Base-by-base conservation (phyloP, 2,113 vertebrate species). In the Benitochromis conjunctus region DNA sequence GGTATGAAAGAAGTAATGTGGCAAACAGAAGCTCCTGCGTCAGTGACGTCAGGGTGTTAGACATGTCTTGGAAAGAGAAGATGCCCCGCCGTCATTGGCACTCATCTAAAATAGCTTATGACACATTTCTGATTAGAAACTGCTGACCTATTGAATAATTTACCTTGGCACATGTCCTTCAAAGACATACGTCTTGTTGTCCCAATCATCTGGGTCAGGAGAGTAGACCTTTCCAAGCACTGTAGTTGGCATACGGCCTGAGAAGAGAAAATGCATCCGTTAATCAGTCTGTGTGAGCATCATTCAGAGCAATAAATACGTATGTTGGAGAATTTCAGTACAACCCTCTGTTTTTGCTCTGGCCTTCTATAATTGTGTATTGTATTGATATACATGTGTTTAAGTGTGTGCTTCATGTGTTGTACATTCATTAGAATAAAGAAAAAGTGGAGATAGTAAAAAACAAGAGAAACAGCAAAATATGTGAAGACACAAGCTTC, bases 191-290 rank as follows among this genome's bases (percentile, higher is more conserved):
- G 97, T 98, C 96, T 98, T 98, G 95, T 98, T 98, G 95, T 97
- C 97, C 97, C 97, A 98, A 92, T 98, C 97, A 88, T 98, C 97
- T 18, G 96, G 96, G 94, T 98, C 98, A 12, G 97, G 97, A 69
- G 96, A 96, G 90, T 96, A 97, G 58, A 98, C 97, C 89, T 97
- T 96, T 60, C 97, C 98, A 76, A 98, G 95, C 79, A 95, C 96
- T 2, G 95, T 95, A 34, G 96, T 96, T 71, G 97, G 97, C 96
- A 97, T 95, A 54, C 96, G 96, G 54, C 97, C 98, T 98, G 92
- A 92, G 77, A 80, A 94, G 26, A 93, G 60, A 92, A 88, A 60
- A 85, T 18, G 80, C 0, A 55, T 36, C 2, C 4, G 8, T 76
- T 80, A 60, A 82, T 36, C 4, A 26, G 29, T 8, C 13, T 31